These are phyloP conservation scores for Lithosia quadra DNA, from an alignment of 2,888 invertebrate genomes.

Conservation along the genomic window DNA sequence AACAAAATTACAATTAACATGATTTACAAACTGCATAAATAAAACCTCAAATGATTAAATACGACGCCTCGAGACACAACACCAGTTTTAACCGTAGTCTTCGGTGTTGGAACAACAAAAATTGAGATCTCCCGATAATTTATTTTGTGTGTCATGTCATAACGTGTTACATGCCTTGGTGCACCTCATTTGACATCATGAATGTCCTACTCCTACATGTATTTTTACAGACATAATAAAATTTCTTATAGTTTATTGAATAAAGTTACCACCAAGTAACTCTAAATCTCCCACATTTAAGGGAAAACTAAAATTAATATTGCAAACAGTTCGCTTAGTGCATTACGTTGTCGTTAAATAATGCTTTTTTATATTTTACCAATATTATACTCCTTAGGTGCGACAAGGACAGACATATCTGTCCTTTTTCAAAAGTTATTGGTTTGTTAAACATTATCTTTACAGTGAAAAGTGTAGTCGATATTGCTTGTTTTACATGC, in stretches of 20 bases:
- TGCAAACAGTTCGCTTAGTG: slow-evolving; percentile 32
- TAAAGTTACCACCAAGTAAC: not conserved
- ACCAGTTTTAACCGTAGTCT: slow-evolving; percentile 45
- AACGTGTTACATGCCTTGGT: slow-evolving; percentile 43
- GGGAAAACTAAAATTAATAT: slow-evolving; percentile 29
- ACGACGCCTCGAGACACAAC: slow-evolving; percentile 58
- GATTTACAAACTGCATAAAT: slow-evolving; percentile 77
- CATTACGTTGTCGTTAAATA: slow-evolving; percentile 70
- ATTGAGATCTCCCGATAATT: slow-evolving; percentile 43
- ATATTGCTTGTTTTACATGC: slow-evolving; percentile 60
- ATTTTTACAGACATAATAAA: slow-evolving; percentile 15
- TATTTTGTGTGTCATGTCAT: slow-evolving; percentile 46
- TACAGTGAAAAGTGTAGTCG: slow-evolving; percentile 58
- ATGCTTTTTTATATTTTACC: slow-evolving; percentile 60
- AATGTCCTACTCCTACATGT: slow-evolving; percentile 43
- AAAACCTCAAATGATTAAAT: slow-evolving; percentile 70
- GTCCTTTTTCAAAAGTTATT: slow-evolving; percentile 53
- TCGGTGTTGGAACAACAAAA: slow-evolving; percentile 44
- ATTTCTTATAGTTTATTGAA: not conserved
- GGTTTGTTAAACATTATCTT: slow-evolving; percentile 57
- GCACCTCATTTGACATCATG: slow-evolving; percentile 41
- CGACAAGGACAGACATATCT: slow-evolving; percentile 30
- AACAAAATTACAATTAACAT: slow-evolving; percentile 79
- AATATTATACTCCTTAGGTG: slow-evolving; percentile 31
- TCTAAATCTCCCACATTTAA: slow-evolving; percentile 27